Evolutionary conservation across 2,797 vertebrate genomes (phyloP).

Genomic region (Atherinosoma microstoma): DNA sequence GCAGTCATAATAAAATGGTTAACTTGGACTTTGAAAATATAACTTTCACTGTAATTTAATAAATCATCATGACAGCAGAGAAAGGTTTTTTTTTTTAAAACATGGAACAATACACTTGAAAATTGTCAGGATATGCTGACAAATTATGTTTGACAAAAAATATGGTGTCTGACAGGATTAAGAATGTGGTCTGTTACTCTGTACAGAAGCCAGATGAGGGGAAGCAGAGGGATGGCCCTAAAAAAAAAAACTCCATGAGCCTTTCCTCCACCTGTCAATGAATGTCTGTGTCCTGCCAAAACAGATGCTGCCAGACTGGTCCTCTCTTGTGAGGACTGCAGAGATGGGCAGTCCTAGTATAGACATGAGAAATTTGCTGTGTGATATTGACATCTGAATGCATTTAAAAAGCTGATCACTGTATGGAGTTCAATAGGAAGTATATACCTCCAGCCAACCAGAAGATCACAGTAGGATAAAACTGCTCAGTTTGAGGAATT

Average conservation of each 20-base stretch:
- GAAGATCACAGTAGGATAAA: conserved; percentile 20
- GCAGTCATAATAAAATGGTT: conserved; percentile 21
- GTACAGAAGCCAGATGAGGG: conserved; percentile 33
- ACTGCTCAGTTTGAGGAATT: conserved; percentile 10
- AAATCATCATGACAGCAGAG: conserved; percentile 28
- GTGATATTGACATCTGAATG: conserved; percentile 22
- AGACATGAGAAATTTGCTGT: conserved; percentile 11
- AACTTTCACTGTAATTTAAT: conserved; percentile 7
- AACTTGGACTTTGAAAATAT: not conserved
- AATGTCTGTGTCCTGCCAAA: conserved; percentile 31
- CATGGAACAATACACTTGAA: not conserved
- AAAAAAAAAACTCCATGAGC: conserved; percentile 47
- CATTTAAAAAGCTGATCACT: conserved; percentile 29
- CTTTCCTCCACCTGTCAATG: conserved; percentile 32
- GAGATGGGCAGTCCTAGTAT: conserved; percentile 8
- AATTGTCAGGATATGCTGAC: conserved; percentile 38
- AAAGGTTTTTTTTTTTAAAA: conserved; percentile 15
- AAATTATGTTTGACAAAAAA: conserved; percentile 50
- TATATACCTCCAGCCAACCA: conserved; percentile 33
- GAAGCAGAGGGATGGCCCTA: conserved; percentile 56
- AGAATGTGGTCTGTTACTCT: conserved; percentile 34
- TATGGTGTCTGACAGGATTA: conserved; percentile 33
- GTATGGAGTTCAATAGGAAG: conserved; percentile 19
- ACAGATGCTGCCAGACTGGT: conserved; percentile 60
- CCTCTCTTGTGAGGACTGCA: conserved; percentile 24